Conservation (phyloP, 2,113 vertebrate species). For the Corynorhinus townsendii region DNA sequence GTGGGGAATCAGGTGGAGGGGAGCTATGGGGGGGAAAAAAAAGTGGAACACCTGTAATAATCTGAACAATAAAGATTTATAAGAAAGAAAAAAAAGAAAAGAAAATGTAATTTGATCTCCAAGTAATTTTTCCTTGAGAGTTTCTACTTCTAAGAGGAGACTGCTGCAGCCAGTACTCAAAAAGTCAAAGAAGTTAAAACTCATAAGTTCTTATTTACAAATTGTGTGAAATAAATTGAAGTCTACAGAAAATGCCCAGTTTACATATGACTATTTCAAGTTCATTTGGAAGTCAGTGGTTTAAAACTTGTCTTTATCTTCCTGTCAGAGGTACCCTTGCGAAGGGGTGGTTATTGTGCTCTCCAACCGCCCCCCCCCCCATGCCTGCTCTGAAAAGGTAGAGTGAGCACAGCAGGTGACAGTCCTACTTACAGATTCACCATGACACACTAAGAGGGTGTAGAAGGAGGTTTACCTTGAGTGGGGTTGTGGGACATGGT, state of each 20-base stretch:
- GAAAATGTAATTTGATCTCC: not conserved
- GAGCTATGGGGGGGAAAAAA: no score
- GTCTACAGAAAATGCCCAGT: not conserved
- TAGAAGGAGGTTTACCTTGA: no score
- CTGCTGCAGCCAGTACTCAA: not conserved
- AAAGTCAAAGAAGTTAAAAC: not conserved
- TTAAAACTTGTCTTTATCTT: not conserved
- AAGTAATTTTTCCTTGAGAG: not conserved
- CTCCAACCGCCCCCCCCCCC: no score
- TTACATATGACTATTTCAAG: not conserved
- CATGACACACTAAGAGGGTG: fast-evolving
- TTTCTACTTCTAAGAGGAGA: not conserved
- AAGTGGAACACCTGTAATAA: no score
- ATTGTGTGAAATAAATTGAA: not conserved
- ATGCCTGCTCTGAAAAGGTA: not conserved
- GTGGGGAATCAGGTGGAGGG: no score
- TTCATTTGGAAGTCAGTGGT: not conserved
- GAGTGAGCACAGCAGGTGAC: not conserved
- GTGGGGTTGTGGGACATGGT: no score
- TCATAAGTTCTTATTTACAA: not conserved
- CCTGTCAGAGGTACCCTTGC: not conserved
- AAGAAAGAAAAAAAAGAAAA: no score
- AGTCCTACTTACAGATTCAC: not conserved
- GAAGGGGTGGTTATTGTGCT: not conserved
- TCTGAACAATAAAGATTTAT: no score